phyloP scores from a whole-genome alignment of 2,888 invertebrate genomes.

The Leptopterna dolabrata region DNA sequence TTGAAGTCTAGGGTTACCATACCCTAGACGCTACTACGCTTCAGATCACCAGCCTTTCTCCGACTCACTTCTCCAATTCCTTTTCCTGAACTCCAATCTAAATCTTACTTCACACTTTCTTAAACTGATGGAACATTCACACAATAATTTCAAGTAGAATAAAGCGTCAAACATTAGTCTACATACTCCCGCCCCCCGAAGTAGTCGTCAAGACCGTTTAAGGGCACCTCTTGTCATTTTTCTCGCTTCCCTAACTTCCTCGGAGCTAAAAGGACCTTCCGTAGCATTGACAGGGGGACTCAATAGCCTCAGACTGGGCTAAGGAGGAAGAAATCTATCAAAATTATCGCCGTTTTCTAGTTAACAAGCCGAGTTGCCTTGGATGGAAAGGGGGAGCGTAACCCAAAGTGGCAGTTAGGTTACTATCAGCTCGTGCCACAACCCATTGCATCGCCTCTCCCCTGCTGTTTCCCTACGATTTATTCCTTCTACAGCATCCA shows the following conservation, averaged over 20 bases:
- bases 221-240: not conserved
- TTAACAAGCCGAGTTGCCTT: constrained; percentile 17
- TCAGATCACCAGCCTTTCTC: too few species aligned
- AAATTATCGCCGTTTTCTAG: constrained; percentile 37
- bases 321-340: constrained; percentile 43
- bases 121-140: too few species aligned
- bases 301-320: not conserved
- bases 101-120: too few species aligned
- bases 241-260: not conserved
- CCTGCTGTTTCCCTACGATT: constrained; percentile 14
- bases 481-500: constrained; percentile 9
- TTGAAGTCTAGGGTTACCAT: too few species aligned
- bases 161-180: not conserved
- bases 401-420: constrained; percentile 42
- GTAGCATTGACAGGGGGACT: not conserved
- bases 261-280: not conserved
- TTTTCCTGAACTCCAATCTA: too few species aligned
- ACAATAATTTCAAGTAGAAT: not conserved
- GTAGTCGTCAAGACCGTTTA: not conserved
- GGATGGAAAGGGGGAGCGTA: constrained; percentile 10
- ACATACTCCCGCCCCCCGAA: not conserved
- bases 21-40: too few species aligned
- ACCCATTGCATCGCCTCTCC: constrained; percentile 19
- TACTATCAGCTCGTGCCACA: constrained; percentile 46
- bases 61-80: too few species aligned